A percentile compares a stretch with the other conserved stretches of the same genome.
These are phyloP conservation scores for Lordiphosa clarofinis DNA, from an alignment of 1,140 invertebrate genomes.

Conservation along the genomic window DNA sequence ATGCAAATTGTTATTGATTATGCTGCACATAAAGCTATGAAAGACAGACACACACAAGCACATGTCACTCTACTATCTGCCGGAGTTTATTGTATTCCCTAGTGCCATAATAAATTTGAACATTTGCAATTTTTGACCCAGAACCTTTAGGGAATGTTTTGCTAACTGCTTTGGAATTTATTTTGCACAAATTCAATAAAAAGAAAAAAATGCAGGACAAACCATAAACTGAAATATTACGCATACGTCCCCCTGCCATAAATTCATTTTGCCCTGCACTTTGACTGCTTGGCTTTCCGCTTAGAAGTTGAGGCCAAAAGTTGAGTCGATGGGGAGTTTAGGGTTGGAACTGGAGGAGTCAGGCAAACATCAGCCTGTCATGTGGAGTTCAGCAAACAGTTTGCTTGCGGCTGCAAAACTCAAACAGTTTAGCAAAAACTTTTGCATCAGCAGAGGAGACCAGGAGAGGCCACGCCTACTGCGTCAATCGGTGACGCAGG, in stretches of 20 bases:
- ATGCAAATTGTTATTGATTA: slow-evolving; percentile 77
- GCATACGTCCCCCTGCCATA: slow-evolving; percentile 53
- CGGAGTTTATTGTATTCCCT: slow-evolving; percentile 1
- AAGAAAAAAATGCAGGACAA: slow-evolving; percentile 8
- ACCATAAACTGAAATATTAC: slow-evolving; percentile 51
- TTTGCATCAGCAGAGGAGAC: slow-evolving; percentile 40
- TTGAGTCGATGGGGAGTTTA: slow-evolving; percentile 10
- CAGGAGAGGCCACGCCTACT: slow-evolving; percentile 11
- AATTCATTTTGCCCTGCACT: slow-evolving; percentile 57
- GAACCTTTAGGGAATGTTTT: slow-evolving; percentile 13
- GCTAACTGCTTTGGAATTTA: slow-evolving; percentile 7
- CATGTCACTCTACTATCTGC: slow-evolving; percentile 2
- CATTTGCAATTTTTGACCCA: slow-evolving; percentile 41
- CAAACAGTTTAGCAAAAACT: slow-evolving; percentile 62
- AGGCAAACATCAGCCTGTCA: slow-evolving; percentile 23
- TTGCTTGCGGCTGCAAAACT: slow-evolving; percentile 53
- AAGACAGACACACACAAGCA: slow-evolving; percentile 31
- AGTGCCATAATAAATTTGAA: slow-evolving; percentile 32
- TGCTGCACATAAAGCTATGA: slow-evolving; percentile 57
- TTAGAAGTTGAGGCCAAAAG: slow-evolving; percentile 40
- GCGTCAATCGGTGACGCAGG: slow-evolving; percentile 31
- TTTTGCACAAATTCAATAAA: slow-evolving; percentile 22
- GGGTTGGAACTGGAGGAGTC: slow-evolving; percentile 8
- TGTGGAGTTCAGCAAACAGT: slow-evolving; percentile 62
- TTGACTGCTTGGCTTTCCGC: slow-evolving; percentile 68